These are phyloP conservation scores for Syngnathoides biaculeatus DNA, from an alignment of 2,113 vertebrate species.

Conservation along the genomic window DNA sequence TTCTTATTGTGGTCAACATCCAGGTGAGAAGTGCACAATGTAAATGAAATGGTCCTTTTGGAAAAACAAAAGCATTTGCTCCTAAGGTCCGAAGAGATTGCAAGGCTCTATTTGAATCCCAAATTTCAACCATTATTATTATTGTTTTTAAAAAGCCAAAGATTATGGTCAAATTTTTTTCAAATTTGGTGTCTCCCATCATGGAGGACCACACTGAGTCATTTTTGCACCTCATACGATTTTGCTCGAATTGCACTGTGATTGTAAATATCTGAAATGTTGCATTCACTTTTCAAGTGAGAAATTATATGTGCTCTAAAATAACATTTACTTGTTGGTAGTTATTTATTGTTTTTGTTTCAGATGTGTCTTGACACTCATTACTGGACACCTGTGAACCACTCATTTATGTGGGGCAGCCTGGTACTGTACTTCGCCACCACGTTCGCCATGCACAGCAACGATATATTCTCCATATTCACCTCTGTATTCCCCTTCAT, in stretches of 20 bases:
- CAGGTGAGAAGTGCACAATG: constrained; percentile 71
- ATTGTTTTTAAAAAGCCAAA: too few species aligned
- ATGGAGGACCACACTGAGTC: too few species aligned
- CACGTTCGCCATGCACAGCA: constrained; percentile 88
- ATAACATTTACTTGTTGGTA: background rate
- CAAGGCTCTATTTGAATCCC: background rate
- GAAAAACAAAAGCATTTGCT: background rate
- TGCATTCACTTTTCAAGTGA: background rate
- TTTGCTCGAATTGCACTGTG: too few species aligned
- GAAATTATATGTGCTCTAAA: background rate
- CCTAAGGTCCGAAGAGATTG: background rate
- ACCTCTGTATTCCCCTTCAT: constrained; percentile 84
- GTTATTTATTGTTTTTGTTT: background rate
- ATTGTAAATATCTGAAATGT: background rate
- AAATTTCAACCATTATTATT: too few species aligned
- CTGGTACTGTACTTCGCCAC: constrained; percentile 86
- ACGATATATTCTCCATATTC: constrained; percentile 86
- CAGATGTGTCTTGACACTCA: constrained; percentile 86
- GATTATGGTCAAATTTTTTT: too few species aligned
- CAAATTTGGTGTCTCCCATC: too few species aligned
- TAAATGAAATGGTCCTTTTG: background rate
- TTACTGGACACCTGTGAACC: constrained; percentile 91
- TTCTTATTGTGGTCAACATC: constrained; percentile 81
- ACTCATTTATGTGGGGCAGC: constrained; percentile 93
- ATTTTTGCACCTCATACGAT: too few species aligned